Evolutionary conservation across 2,888 invertebrate genomes (phyloP).

Genomic region (Drosophila incognita): DNA sequence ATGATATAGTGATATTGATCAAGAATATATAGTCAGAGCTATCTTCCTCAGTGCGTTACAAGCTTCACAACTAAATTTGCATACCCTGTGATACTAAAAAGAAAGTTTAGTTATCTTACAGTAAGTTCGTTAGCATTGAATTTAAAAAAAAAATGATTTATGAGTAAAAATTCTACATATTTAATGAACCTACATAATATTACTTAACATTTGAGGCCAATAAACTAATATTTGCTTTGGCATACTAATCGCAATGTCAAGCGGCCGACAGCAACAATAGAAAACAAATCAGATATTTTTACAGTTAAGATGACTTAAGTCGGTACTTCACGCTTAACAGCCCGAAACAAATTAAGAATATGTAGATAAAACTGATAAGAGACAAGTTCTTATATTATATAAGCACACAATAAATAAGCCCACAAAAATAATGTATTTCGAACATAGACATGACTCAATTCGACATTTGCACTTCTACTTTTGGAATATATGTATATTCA

Average conservation of each 20-base stretch:
- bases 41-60: neutral
- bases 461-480: neutral
- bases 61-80: neutral
- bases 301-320: neutral
- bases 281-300: neutral
- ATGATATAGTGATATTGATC: neutral
- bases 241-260: constrained; percentile 3
- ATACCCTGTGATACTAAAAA: neutral
- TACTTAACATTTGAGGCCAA: neutral
- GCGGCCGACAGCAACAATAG: neutral
- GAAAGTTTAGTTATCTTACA: neutral
- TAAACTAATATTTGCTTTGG: neutral
- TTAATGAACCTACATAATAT: neutral
- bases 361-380: constrained; percentile 13
- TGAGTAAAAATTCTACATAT: neutral
- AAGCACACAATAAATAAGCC: neutral
- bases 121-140: neutral
- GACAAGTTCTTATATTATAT: neutral
- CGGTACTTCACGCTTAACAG: neutral
- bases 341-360: neutral
- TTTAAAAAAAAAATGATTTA: neutral
- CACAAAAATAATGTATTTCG: neutral
- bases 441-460: neutral
- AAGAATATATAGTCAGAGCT: neutral
- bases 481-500: neutral